Conservation (phyloP, 2,113 vertebrate genomes). For the Platichthys flesus region DNA sequence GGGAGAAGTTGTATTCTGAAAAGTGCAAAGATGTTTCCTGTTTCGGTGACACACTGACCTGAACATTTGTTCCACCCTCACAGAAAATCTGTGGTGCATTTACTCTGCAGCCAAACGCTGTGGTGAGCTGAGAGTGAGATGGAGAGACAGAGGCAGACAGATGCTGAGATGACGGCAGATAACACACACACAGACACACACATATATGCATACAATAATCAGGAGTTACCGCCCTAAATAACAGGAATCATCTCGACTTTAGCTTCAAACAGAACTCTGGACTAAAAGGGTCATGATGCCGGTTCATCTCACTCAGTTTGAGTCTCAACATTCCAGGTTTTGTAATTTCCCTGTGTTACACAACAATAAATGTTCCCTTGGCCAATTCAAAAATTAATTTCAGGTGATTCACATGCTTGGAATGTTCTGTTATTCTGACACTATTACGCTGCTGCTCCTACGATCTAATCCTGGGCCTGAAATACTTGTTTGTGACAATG, state of each 20-base stretch:
- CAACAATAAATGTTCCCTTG: too few relatives aligned
- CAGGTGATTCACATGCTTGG: neutral
- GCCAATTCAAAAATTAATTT: neutral
- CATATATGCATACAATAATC: neutral
- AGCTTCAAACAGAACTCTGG: too few relatives aligned
- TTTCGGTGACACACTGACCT: constrained; percentile 48
- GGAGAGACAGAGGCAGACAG: constrained; percentile 25
- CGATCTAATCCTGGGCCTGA: neutral
- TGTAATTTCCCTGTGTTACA: neutral
- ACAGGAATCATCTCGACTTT: neutral
- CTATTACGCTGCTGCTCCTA: neutral
- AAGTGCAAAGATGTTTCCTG: neutral
- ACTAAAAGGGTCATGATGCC: too few relatives aligned
- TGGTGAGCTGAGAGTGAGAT: constrained; percentile 52
- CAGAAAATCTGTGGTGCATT: constrained; percentile 24
- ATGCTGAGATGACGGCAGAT: constrained; percentile 3
- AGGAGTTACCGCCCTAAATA: too few relatives aligned
- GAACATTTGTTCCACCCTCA: neutral
- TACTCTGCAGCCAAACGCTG: constrained; percentile 32
- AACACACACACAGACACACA: neutral
- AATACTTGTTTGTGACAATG: constrained; percentile 16
- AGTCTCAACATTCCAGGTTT: neutral
- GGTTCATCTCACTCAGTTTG: too few relatives aligned
- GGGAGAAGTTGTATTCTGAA: neutral
- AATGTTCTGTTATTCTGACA: neutral